phyloP scores from a whole-genome alignment of 2,113 vertebrate genomes.

The Galbula dea region DNA sequence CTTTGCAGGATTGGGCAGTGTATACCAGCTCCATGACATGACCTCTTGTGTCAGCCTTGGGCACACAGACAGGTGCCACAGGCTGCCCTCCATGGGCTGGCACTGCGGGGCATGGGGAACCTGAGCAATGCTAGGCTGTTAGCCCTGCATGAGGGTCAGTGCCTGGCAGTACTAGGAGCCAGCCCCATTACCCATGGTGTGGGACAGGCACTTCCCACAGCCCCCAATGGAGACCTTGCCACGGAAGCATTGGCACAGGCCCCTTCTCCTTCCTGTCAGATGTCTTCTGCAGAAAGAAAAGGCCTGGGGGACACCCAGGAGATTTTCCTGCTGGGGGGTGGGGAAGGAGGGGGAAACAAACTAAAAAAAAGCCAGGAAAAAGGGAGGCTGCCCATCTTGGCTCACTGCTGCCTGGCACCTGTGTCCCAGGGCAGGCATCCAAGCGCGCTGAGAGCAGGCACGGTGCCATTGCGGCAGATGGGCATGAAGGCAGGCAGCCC shows the following conservation, averaged over 20 bases:
- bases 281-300: neutral
- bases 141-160: neutral
- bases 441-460: constrained; percentile 11
- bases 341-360: accelerated
- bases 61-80: accelerated
- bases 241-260: accelerated
- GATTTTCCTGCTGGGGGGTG: neutral
- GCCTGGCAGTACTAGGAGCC: neutral
- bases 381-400: neutral
- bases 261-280: neutral
- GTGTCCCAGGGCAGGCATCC: constrained; percentile 54
- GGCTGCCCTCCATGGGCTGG: neutral
- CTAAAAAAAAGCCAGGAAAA: neutral
- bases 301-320: neutral
- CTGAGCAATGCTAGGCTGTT: accelerated
- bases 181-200: accelerated
- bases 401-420: constrained; percentile 56
- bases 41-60: accelerated
- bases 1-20: neutral
- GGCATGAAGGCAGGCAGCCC: constrained; percentile 28
- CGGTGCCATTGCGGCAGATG: constrained; percentile 56
- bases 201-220: neutral
- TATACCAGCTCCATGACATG: accelerated
- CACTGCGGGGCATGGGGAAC: neutral
- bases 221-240: accelerated